phyloP scores from a whole-genome alignment of 2,113 vertebrate species.

The Hypanus sabinus region DNA sequence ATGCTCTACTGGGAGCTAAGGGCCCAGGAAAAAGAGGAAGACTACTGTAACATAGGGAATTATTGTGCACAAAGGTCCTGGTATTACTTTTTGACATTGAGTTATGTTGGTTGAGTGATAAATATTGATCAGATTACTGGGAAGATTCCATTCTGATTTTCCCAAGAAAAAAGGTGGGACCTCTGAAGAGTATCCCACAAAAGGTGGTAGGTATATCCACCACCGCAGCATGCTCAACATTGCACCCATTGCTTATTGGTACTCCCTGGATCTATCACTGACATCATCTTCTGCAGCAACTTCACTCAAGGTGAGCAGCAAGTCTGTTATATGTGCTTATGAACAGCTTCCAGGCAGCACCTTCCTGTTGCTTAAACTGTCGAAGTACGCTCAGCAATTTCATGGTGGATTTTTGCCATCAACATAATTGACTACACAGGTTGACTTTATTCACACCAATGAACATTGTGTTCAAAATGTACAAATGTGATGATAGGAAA shows the following conservation, averaged over 20 bases:
- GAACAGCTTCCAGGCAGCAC: too few relatives aligned
- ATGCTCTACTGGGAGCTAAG: too few relatives aligned
- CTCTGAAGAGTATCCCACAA: not conserved
- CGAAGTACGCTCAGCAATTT: not conserved
- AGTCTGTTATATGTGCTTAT: not conserved
- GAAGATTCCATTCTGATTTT: not conserved
- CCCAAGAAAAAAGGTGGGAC: not conserved
- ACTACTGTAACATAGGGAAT: not conserved
- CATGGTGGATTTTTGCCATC: not conserved
- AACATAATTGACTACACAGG: not conserved
- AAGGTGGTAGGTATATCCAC: not conserved
- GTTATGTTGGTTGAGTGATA: not conserved
- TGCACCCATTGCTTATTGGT: not conserved
- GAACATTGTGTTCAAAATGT: not conserved
- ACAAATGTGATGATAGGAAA: not conserved
- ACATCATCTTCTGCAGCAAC: not conserved
- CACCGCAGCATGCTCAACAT: not conserved
- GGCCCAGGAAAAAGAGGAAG: too few relatives aligned
- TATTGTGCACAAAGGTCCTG: not conserved
- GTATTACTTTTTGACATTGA: too few relatives aligned
- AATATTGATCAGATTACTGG: too few relatives aligned
- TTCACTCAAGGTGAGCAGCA: not conserved
- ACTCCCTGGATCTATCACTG: too few relatives aligned
- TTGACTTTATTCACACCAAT: not conserved
- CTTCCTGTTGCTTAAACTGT: not conserved